A percentile compares a stretch with the other conserved stretches of the same genome.
phyloP scores from a whole-genome alignment of 1,140 invertebrate species.

The Drosophila setifemur region DNA sequence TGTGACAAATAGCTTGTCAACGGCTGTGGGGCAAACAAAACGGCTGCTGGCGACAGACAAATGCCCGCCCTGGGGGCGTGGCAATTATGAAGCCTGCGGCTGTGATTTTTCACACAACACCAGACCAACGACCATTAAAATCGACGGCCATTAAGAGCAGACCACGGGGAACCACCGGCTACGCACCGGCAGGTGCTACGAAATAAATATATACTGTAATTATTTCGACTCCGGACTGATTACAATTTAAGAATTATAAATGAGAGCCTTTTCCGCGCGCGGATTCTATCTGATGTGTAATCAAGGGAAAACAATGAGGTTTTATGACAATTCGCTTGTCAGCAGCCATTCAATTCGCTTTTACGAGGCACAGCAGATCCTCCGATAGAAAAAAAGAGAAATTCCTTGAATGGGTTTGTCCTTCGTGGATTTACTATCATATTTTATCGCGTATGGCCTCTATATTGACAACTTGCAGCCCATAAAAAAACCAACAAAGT shows the following conservation, averaged over 20 bases:
- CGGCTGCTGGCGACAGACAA: slow-evolving; percentile 53
- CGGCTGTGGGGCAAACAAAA: slow-evolving; percentile 25
- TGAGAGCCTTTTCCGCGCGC: not conserved
- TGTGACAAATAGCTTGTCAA: slow-evolving; percentile 71
- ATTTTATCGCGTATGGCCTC: slow-evolving; percentile 41
- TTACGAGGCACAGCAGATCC: slow-evolving; percentile 2
- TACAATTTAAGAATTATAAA: slow-evolving; percentile 42
- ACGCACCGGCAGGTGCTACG: slow-evolving; percentile 9
- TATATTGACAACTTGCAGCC: slow-evolving; percentile 40
- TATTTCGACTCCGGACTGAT: slow-evolving; percentile 19
- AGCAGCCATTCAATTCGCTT: not conserved
- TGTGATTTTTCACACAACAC: slow-evolving; percentile 61
- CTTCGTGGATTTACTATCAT: slow-evolving; percentile 21
- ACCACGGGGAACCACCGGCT: slow-evolving; percentile 9
- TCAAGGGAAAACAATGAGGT: slow-evolving; percentile 11
- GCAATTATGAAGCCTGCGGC: slow-evolving; percentile 21
- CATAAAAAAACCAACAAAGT: slow-evolving; percentile 61
- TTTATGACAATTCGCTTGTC: not conserved
- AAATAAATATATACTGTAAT: slow-evolving; percentile 42
- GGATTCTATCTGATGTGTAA: not conserved
- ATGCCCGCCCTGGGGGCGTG: slow-evolving; percentile 51
- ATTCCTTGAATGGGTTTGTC: slow-evolving; percentile 29
- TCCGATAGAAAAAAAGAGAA: not conserved
- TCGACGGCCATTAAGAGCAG: slow-evolving; percentile 60
- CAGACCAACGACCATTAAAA: slow-evolving; percentile 36